A percentile compares a stretch with the other conserved stretches of the same genome.
phyloP scores from a whole-genome alignment of 1,140 invertebrate genomes.

The Tribolium castaneum region DNA sequence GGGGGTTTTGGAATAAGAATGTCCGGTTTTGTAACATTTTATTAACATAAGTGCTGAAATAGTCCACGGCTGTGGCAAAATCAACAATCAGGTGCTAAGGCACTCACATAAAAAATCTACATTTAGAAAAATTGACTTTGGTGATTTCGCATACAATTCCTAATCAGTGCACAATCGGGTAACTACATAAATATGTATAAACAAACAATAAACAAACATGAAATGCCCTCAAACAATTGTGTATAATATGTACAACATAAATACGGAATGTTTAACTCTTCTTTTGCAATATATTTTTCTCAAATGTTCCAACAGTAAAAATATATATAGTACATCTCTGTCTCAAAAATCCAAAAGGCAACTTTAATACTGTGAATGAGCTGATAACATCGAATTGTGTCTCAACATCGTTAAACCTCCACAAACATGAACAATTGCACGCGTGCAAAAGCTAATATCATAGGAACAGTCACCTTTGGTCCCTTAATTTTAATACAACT shows the following conservation, averaged over 20 bases:
- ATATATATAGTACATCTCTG: constrained; percentile 23
- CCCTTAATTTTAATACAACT: constrained; percentile 48
- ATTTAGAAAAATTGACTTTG: constrained; percentile 44
- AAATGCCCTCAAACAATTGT: constrained; percentile 30
- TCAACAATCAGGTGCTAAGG: constrained; percentile 52
- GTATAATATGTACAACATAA: background rate
- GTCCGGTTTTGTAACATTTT: background rate
- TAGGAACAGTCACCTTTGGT: constrained; percentile 51
- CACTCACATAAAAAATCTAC: constrained; percentile 49
- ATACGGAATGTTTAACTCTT: background rate
- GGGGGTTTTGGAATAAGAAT: too few relatives aligned
- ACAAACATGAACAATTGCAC: constrained; percentile 33
- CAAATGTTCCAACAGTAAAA: constrained; percentile 3
- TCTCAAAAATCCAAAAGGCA: constrained; percentile 24
- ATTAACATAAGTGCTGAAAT: constrained; percentile 32
- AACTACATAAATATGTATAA: constrained; percentile 32
- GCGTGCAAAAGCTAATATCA: constrained; percentile 20
- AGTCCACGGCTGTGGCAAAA: constrained; percentile 9
- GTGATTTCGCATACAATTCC: background rate
- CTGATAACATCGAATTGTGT: constrained; percentile 14
- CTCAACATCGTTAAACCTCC: constrained; percentile 21
- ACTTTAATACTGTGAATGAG: constrained; percentile 26
- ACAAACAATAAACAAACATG: constrained; percentile 16
- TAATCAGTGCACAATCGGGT: constrained; percentile 38
- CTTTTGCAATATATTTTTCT: background rate